Evolutionary conservation across 2,888 invertebrate species (phyloP).

Genomic region (Rotaria socialis): DNA sequence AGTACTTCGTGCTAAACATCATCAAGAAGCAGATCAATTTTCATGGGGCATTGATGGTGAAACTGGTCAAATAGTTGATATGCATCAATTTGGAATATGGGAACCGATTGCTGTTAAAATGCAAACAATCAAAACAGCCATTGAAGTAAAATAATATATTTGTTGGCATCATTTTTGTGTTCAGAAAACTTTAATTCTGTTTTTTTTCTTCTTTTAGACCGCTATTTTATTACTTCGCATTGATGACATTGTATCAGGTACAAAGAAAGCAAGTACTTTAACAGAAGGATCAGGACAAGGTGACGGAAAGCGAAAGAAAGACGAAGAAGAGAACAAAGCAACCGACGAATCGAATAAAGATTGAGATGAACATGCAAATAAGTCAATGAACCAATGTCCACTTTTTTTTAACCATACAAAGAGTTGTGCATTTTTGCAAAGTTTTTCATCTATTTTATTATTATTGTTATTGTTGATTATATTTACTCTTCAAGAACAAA

Average conservation of each 20-base stretch:
- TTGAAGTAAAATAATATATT: conserved; percentile 62
- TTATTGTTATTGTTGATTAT: not conserved
- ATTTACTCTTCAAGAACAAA: too few species aligned
- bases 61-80: conserved; percentile 83
- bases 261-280: conserved; percentile 66
- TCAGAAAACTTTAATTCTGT: not conserved
- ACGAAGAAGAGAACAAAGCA: conserved; percentile 32
- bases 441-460: not conserved
- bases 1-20: conserved; percentile 74
- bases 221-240: conserved; percentile 89
- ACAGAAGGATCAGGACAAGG: conserved; percentile 38
- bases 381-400: not conserved
- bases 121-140: conserved; percentile 71
- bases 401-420: not conserved
- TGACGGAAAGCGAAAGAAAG: conserved; percentile 36
- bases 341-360: not conserved
- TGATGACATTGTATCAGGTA: conserved; percentile 94
- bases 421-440: too few species aligned
- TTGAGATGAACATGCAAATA: not conserved
- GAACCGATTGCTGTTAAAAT: conserved; percentile 91
- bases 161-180: not conserved
- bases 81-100: conserved; percentile 83
- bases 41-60: conserved; percentile 91
- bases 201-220: conserved; percentile 64
- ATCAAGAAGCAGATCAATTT: conserved; percentile 62